Conservation (phyloP, 2,113 vertebrate species). For the Cephalopholis sonnerati region DNA sequence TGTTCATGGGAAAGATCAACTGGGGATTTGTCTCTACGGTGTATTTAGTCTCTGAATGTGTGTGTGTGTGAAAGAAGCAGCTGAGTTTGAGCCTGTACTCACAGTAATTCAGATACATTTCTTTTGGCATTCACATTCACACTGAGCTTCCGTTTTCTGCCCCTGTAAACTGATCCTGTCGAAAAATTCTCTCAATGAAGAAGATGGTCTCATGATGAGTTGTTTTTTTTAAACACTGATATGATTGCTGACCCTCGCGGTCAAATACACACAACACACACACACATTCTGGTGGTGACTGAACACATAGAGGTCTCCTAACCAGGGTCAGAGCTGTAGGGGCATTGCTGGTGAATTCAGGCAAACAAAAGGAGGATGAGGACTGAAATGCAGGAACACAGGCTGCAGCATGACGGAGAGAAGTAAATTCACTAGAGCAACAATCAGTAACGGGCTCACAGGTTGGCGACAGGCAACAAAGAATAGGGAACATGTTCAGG, state of each 20-base stretch:
- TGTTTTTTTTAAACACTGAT: neutral
- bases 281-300: no score
- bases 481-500: neutral
- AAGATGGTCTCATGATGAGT: neutral
- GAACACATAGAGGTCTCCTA: no score
- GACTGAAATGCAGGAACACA: neutral
- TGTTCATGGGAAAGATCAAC: constrained; percentile 75
- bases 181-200: neutral
- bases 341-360: no score
- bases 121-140: constrained; percentile 3
- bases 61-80: constrained; percentile 22
- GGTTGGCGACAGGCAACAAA: neutral
- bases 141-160: neutral
- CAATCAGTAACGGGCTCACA: neutral
- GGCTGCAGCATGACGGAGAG: no score
- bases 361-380: no score
- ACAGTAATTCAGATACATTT: constrained; percentile 29
- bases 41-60: constrained; percentile 42
- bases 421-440: no score
- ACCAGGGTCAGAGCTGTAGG: no score
- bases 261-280: neutral
- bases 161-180: neutral
- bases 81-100: constrained; percentile 11
- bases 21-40: constrained; percentile 66
- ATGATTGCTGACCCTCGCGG: neutral